These are phyloP conservation scores for Anguilla rostrata DNA, from an alignment of 2,113 vertebrate genomes.

Conservation along the genomic window DNA sequence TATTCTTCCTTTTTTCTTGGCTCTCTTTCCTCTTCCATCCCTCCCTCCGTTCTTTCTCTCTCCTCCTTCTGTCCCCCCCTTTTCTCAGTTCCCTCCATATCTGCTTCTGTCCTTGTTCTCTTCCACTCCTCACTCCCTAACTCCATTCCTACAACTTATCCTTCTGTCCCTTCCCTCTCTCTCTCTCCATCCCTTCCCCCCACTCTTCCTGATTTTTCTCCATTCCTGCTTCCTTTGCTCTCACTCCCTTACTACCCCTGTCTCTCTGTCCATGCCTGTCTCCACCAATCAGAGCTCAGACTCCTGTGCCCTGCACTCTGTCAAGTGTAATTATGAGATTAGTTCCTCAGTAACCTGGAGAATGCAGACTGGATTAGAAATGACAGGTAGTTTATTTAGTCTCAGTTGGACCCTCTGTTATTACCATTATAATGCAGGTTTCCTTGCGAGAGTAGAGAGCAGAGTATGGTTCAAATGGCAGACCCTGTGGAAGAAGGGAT, in stretches of 20 bases:
- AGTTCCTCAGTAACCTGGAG: background rate
- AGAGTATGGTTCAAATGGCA: background rate
- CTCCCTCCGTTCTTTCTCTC: background rate
- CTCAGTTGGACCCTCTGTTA: background rate
- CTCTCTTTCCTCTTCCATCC: background rate
- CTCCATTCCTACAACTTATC: background rate
- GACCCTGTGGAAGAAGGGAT: no score
- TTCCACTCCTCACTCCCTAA: background rate
- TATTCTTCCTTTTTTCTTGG: background rate
- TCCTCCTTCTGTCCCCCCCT: background rate
- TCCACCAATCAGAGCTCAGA: background rate
- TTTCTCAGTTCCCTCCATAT: background rate
- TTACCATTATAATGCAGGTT: background rate
- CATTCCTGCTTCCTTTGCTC: background rate
- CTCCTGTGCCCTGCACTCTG: background rate
- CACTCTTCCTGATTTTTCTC: background rate
- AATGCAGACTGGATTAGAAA: background rate
- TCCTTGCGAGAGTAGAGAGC: background rate
- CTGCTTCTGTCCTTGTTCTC: background rate
- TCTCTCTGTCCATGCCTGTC: background rate
- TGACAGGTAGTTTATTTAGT: constrained; percentile 16
- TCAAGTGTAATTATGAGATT: background rate
- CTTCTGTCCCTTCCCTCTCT: background rate
- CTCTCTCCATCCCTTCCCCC: background rate
- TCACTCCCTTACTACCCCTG: background rate